Evolutionary conservation across 2,797 vertebrate species (phyloP).

Genomic region (Gambusia yucatana): DNA sequence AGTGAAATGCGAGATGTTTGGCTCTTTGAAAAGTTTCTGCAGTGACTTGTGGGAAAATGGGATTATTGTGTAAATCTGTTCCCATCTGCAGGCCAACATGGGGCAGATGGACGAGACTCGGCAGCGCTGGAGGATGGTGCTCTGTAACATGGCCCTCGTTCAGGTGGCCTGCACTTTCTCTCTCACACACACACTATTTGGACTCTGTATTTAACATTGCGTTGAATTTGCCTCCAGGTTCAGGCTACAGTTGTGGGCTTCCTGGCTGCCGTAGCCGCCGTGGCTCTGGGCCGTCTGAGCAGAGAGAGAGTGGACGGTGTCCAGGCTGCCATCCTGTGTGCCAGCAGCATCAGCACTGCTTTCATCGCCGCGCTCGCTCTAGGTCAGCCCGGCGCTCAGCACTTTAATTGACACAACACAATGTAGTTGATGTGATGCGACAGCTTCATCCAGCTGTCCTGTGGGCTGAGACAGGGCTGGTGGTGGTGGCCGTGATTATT

Average conservation of each 20-base stretch:
- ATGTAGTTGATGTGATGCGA: neutral
- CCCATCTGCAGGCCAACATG: conserved; percentile 84
- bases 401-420: neutral
- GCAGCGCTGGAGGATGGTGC: conserved; percentile 85
- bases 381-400: conserved; percentile 74
- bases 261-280: conserved; percentile 85
- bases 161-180: conserved; percentile 77
- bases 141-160: conserved; percentile 89
- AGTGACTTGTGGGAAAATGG: neutral
- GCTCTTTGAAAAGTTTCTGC: neutral
- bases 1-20: neutral
- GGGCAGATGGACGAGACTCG: conserved; percentile 86
- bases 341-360: conserved; percentile 88
- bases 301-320: conserved; percentile 77
- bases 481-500: conserved; percentile 88
- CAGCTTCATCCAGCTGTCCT: neutral
- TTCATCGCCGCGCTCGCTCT: conserved; percentile 86
- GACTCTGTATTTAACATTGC: neutral
- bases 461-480: conserved; percentile 73
- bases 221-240: conserved; percentile 70
- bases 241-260: conserved; percentile 91
- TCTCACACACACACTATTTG: neutral
- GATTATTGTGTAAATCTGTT: neutral
- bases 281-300: conserved; percentile 81
- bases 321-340: conserved; percentile 84